Evolutionary conservation across 2,113 vertebrate genomes (phyloP).

Genomic region (Notechis scutatus): DNA sequence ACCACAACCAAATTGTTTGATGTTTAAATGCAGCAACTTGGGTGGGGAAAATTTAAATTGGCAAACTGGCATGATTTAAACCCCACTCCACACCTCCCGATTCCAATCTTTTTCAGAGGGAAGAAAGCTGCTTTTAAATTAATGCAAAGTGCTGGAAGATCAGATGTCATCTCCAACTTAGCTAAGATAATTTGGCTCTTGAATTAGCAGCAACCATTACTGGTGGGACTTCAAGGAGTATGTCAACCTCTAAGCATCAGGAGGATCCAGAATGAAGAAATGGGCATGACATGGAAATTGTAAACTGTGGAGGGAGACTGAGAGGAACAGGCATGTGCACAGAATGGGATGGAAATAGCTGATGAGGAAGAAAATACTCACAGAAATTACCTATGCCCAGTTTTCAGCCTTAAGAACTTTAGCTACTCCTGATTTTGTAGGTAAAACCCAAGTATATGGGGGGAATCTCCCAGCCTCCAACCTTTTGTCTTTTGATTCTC

Average conservation of each 20-base stretch:
- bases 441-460: neutral
- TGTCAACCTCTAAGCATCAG: neutral
- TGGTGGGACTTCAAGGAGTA: neutral
- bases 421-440: neutral
- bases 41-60: neutral
- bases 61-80: neutral
- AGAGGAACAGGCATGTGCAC: neutral
- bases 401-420: neutral
- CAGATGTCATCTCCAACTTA: neutral
- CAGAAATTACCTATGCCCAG: neutral
- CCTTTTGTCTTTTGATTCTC: slow-evolving; percentile 19
- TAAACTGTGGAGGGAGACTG: neutral
- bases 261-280: neutral
- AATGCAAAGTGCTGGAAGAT: neutral
- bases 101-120: neutral
- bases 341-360: neutral
- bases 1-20: neutral
- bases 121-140: neutral
- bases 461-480: slow-evolving; percentile 26
- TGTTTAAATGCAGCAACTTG: neutral
- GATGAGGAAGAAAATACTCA: neutral
- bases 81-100: neutral
- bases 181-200: neutral
- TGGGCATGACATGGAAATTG: neutral
- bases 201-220: neutral